Conservation (phyloP, 2,888 invertebrate genomes). For the Cremastobaeus sp. region DNA sequence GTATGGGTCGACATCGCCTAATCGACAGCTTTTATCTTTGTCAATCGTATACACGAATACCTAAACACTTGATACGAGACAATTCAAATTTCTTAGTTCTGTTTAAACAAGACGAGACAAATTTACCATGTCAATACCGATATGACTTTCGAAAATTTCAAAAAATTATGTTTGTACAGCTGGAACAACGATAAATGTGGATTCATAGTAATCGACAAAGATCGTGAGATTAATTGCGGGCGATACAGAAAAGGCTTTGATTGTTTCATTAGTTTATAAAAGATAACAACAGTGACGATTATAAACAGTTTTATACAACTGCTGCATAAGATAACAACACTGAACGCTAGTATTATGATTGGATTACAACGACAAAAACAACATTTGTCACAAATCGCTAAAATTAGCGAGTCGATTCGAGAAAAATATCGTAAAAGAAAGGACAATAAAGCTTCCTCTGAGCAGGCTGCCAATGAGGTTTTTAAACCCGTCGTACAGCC, state of each 20-base stretch:
- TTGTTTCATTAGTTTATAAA: slow-evolving; percentile 32
- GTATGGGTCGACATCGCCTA: slow-evolving; percentile 55
- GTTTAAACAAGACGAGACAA: slow-evolving; percentile 73
- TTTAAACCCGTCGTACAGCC: slow-evolving; percentile 20
- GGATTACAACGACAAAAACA: no score
- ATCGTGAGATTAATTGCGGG: slow-evolving; percentile 56
- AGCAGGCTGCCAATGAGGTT: neutral
- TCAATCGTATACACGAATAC: slow-evolving; percentile 63
- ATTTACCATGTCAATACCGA: slow-evolving; percentile 64
- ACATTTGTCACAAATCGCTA: no score
- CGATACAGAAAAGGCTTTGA: slow-evolving; percentile 58
- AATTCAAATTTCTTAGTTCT: slow-evolving; percentile 48
- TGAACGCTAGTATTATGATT: no score
- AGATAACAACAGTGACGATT: slow-evolving; percentile 30
- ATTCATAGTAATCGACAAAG: slow-evolving; percentile 63
- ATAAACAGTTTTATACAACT: no score
- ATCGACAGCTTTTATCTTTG: slow-evolving; percentile 68
- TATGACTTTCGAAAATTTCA: slow-evolving; percentile 57
- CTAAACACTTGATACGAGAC: slow-evolving; percentile 43
- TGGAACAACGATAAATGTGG: slow-evolving; percentile 62
- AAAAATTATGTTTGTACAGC: slow-evolving; percentile 54
- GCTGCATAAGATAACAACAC: no score
- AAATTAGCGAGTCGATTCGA: slow-evolving; percentile 53
- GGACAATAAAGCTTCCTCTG: neutral
- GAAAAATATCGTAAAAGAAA: slow-evolving; percentile 27